Evolutionary conservation across 1,140 invertebrate genomes (phyloP), one percentile per base, ranked within the genome.

Genomic region (Hylaeus volcanicus): DNA sequence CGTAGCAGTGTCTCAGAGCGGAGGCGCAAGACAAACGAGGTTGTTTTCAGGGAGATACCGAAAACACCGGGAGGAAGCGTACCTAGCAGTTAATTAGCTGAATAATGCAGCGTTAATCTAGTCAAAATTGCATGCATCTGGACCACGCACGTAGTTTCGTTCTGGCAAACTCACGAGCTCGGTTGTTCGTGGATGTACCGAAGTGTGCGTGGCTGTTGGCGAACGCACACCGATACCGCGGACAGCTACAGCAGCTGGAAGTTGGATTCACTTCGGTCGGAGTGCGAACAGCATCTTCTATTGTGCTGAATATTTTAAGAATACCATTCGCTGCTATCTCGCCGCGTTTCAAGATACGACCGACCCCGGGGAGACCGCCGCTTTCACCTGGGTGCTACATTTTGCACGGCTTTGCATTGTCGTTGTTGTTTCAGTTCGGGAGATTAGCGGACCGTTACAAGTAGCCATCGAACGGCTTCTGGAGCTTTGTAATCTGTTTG

Each of bases 21-120:
- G 64, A 82, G 78, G 73, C 74, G 79, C 82, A 88, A 88, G 88
- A 88, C 87, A 88, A 88, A 88, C 87, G 87, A 85, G 74, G 85
- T 85, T 84, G 85, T 88, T 88, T 81, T 78, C 77, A 82, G 76
- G 81, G 82, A 88, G 85, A 88, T 88, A 85, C 79, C 81, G 73
- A 84, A 88, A 86, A 85, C 85, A 88, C 79, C 71, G 85, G 58
- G 60, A 81, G 84, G 76, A 51, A 87, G 78, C 85, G 82, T 89
- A 87, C 75, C 85, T 79, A 81, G 83, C 79, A 87, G 90, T 90
- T 92, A 92, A 92, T 92, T 92, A 92, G 86, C 90, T 92, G 88
- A 92, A 92, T 92, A 92, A 92, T 92, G 89, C 89, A 92, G 84
- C 85, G 86, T 89, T 92, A 92, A 92, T 92, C 91, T 90, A 89